Base-by-base conservation (phyloP, 1,140 invertebrate genomes). In the Drosophila ironensis region DNA sequence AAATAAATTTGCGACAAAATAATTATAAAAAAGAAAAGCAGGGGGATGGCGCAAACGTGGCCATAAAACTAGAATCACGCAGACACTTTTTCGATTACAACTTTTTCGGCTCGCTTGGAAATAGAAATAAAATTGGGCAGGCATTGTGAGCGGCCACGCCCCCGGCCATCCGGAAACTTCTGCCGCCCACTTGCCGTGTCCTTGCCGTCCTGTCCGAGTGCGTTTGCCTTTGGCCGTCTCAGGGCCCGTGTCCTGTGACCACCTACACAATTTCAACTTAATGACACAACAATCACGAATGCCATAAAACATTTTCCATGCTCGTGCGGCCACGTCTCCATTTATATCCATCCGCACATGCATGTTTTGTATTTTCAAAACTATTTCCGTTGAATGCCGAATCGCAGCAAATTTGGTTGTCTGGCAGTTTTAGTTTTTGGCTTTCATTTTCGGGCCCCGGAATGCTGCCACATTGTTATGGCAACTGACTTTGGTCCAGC, bases 251-350 rank as follows among this genome's bases (percentile, higher is more conserved):
- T 46, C 37, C 45, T 51, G 59, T 63, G 68, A 70, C 78, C 80
- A 84, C 78, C 78, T 78, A 84, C 69, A 86, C 80, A 84, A 84
- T 84, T 84, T 80, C 80, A 80, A 84, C 80, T 84, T 86, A 84
- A 84, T 84, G 80, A 84, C 80, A 84, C 80, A 84, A 84, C 80
- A 84, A 84, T 84, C 80, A 84, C 66, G 76, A 72, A 74, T 86
- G 64, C 80, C 80, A 86, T 84, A 84, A 84, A 84, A 84, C 80
- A 86, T 84, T 77, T 82, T 77, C 71, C 48, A 51, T 40, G 51
- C 30, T 72, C 64, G 70, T 51, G 74, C 47, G 9, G 2, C 30
- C 30, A 27, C 44, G 46, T 42, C 19, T 42, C 11, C 51, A 11
- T 22, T 22, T 22, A 22, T 22, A 5, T 22, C 20, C 37, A 44